Conservation (phyloP, 1,140 invertebrate genomes). For the Mactra quadrangularis region DNA sequence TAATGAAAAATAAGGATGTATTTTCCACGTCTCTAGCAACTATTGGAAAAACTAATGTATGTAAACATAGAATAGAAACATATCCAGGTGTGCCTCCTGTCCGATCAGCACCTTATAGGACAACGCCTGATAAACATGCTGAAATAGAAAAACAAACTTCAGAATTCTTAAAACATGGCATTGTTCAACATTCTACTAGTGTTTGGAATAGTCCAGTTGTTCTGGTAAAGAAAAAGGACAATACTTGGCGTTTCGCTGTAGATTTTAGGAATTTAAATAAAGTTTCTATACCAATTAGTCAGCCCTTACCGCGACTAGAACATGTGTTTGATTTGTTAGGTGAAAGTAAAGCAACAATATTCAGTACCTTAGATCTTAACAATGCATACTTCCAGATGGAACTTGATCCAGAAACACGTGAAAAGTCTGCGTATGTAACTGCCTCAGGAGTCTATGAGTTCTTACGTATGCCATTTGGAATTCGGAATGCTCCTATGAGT, state of each 20-base stretch:
- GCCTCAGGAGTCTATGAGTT: constrained; percentile 58
- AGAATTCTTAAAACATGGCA: constrained; percentile 48
- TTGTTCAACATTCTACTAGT: constrained; percentile 21
- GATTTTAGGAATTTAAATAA: constrained; percentile 67
- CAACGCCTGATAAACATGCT: constrained; percentile 6
- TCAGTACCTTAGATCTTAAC: constrained; percentile 59
- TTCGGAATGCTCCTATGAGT: constrained; percentile 51
- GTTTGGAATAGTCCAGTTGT: constrained; percentile 65
- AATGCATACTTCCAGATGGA: constrained; percentile 60
- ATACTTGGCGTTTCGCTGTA: constrained; percentile 61
- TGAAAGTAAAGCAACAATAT: constrained; percentile 23
- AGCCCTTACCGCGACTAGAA: constrained; percentile 45
- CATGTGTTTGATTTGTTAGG: constrained; percentile 57
- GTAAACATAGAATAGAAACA: constrained; percentile 62
- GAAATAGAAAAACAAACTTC: constrained; percentile 58
- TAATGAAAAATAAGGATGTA: constrained; percentile 55
- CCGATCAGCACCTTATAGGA: constrained; percentile 23
- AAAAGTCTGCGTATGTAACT: constrained; percentile 64
- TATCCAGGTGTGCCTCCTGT: constrained; percentile 41
- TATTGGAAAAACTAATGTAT: constrained; percentile 61
- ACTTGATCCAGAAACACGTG: constrained; percentile 58
- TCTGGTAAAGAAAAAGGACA: constrained; percentile 60
- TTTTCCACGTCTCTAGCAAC: constrained; percentile 58
- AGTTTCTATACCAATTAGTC: constrained; percentile 26
- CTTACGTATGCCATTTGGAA: constrained; percentile 60